Conservation (phyloP, 2,113 vertebrate species). For the Lycaon pictus region DNA sequence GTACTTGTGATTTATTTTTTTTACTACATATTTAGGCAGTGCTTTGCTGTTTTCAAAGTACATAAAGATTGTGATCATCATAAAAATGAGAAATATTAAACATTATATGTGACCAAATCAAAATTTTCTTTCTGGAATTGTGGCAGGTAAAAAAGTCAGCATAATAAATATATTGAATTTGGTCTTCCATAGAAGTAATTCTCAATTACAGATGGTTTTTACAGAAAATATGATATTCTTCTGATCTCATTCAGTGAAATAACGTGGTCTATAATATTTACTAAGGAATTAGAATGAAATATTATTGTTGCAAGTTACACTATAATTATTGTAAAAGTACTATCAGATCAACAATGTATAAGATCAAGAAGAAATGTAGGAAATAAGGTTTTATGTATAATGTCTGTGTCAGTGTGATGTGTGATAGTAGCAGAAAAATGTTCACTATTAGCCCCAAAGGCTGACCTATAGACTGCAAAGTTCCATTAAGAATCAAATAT, state of each 20-base stretch:
- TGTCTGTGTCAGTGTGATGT: not conserved
- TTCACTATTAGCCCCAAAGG: not conserved
- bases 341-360: not conserved
- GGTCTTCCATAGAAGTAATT: not conserved
- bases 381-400: not conserved
- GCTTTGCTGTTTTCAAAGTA: constrained; percentile 35
- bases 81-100: not conserved
- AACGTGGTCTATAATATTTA: not conserved
- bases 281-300: not conserved
- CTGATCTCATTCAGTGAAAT: not conserved
- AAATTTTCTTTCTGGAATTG: not conserved
- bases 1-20: not conserved
- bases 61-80: not conserved
- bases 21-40: not conserved
- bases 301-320: not conserved
- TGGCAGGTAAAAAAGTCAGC: not conserved
- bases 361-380: not conserved
- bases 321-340: not conserved
- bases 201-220: not conserved
- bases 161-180: not conserved
- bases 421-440: not conserved
- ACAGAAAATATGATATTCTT: not conserved
- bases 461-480: not conserved
- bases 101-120: not conserved
- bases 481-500: not conserved